These are phyloP conservation scores for Brassicogethes aeneus DNA, from an alignment of 2,888 invertebrate genomes.

Conservation along the genomic window DNA sequence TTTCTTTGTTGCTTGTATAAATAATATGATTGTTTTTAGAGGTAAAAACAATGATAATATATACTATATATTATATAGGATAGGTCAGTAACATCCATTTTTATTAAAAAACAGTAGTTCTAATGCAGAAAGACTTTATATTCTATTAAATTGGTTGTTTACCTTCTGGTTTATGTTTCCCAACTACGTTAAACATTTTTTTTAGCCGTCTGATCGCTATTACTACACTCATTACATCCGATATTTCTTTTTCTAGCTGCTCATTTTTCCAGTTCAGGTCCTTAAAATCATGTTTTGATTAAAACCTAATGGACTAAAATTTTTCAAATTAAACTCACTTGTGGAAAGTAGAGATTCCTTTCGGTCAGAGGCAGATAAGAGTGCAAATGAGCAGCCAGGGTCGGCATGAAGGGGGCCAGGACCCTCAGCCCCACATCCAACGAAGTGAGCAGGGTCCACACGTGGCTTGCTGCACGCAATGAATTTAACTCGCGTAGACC, in stretches of 20 bases:
- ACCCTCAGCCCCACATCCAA: constrained; percentile 79
- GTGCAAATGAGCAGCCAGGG: constrained; percentile 90
- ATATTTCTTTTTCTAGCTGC: constrained; percentile 30
- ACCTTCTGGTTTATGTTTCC: constrained; percentile 34
- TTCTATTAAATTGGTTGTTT: too few relatives aligned
- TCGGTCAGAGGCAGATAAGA: constrained; percentile 64
- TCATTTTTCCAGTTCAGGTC: constrained; percentile 23
- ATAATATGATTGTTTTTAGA: too few relatives aligned
- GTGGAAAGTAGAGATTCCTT: constrained; percentile 23
- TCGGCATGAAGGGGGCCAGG: constrained; percentile 96
- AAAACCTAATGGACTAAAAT: neutral
- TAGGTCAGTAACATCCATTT: too few relatives aligned
- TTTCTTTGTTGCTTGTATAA: too few relatives aligned
- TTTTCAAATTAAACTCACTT: constrained; percentile 18
- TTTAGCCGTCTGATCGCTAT: constrained; percentile 34
- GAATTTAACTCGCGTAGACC: constrained; percentile 53
- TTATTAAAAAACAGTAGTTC: too few relatives aligned
- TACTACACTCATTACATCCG: constrained; percentile 29
- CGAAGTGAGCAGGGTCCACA: constrained; percentile 70
- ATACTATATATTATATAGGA: too few relatives aligned
- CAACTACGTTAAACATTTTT: constrained; percentile 34
- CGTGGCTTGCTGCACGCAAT: constrained; percentile 49
- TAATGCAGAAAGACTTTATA: too few relatives aligned
- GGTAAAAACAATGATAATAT: too few relatives aligned
- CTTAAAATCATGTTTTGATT: constrained; percentile 16